phyloP scores from a whole-genome alignment of 2,888 invertebrate species.

The Herminia tarsipennalis region DNA sequence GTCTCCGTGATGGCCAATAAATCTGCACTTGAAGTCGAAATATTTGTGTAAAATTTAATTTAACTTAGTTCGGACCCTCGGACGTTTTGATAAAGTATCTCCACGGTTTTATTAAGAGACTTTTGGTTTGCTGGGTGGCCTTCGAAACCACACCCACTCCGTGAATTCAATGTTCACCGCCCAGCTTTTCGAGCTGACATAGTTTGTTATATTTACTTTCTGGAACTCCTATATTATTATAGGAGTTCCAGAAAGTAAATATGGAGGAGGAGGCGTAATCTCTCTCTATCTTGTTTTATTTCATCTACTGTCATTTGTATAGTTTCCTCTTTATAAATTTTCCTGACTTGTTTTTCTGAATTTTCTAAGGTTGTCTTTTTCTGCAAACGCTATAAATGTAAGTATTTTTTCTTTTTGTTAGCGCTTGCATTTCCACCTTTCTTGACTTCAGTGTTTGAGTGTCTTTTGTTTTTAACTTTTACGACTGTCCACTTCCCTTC shows the following conservation, averaged over 20 bases:
- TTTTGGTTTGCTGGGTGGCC: not conserved
- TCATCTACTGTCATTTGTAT: slow-evolving; percentile 3
- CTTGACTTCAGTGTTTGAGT: too few species aligned
- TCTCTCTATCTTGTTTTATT: slow-evolving; percentile 6
- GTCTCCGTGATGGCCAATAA: slow-evolving; percentile 2
- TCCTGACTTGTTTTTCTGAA: not conserved
- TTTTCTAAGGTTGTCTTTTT: too few species aligned
- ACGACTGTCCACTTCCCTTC: too few species aligned
- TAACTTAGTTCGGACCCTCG: slow-evolving; percentile 9
- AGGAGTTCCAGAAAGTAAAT: too few species aligned
- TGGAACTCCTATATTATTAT: not conserved
- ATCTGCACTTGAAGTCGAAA: not conserved
- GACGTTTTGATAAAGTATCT: slow-evolving; percentile 3
- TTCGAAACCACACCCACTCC: slow-evolving; percentile 12
- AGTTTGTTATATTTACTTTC: not conserved
- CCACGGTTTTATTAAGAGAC: not conserved
- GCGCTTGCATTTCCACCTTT: too few species aligned
- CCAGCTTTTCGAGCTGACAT: slow-evolving; percentile 2
- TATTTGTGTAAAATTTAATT: not conserved
- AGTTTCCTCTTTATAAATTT: not conserved
- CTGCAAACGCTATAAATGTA: too few species aligned
- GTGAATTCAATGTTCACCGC: slow-evolving; percentile 1
- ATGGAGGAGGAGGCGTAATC: slow-evolving; percentile 1
- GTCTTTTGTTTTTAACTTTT: too few species aligned
- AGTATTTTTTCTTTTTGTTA: too few species aligned